These are phyloP conservation scores for Tyrannus savana DNA, from an alignment of 2,113 vertebrate genomes.

Conservation along the genomic window DNA sequence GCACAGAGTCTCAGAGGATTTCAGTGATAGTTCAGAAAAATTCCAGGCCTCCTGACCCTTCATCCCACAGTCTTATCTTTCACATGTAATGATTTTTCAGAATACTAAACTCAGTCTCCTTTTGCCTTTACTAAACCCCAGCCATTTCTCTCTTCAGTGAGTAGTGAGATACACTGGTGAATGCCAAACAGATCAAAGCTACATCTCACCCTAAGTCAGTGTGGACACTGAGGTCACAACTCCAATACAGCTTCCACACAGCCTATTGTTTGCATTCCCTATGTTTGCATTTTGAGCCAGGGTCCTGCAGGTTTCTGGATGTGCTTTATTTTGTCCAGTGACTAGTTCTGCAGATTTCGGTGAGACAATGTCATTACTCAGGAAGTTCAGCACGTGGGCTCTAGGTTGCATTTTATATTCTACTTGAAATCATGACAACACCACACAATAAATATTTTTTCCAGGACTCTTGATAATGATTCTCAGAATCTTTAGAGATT, in stretches of 20 bases:
- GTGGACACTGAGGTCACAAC: not conserved
- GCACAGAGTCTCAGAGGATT: not conserved
- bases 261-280: not conserved
- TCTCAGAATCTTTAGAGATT: not conserved
- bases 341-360: not conserved
- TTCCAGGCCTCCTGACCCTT: not conserved
- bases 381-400: not conserved
- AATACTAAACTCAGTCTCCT: not conserved
- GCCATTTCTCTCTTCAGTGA: not conserved
- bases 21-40: conserved; percentile 9
- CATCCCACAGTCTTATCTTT: conserved; percentile 1
- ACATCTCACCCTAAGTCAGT: not conserved
- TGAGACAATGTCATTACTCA: not conserved
- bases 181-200: not conserved
- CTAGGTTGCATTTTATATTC: not conserved
- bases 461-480: not conserved
- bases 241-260: not conserved
- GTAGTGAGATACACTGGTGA: not conserved
- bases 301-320: not conserved
- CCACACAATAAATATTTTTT: not conserved
- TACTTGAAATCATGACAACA: not conserved
- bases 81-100: not conserved
- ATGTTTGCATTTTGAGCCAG: not conserved
- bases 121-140: not conserved
- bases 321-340: not conserved